Conservation (phyloP, 2,113 vertebrate species). For the Nibea albiflora region DNA sequence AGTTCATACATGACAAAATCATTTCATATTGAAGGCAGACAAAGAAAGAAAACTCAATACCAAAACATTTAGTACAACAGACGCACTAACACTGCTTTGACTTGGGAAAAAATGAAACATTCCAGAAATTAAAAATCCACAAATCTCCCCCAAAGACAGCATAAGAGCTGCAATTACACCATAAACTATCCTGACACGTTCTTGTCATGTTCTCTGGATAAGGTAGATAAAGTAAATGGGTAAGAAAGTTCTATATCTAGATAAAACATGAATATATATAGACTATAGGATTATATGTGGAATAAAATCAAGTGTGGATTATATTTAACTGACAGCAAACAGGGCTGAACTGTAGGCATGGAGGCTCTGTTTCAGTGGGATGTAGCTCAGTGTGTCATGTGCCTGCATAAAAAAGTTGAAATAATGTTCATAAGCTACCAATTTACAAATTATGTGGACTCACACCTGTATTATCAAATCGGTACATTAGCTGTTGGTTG, state of each 20-base stretch:
- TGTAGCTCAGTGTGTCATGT: neutral
- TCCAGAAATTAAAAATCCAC: neutral
- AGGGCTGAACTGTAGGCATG: neutral
- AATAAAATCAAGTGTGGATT: neutral
- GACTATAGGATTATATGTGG: neutral
- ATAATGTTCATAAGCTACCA: neutral
- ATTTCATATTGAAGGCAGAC: neutral
- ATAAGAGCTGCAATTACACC: neutral
- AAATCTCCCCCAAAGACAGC: neutral
- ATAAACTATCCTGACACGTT: neutral
- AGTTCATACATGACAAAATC: neutral
- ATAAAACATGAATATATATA: neutral
- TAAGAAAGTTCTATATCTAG: neutral
- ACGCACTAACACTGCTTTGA: neutral
- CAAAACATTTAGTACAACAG: neutral
- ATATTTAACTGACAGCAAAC: neutral
- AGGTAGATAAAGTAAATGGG: neutral
- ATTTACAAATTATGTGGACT: neutral
- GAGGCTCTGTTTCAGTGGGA: neutral
- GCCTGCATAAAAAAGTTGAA: neutral
- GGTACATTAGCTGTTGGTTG: neutral
- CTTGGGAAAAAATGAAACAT: neutral
- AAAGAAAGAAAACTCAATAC: neutral
- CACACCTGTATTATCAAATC: neutral
- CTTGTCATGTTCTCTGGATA: neutral